Percentiles rank a stretch among this genome's conserved stretches.
These are phyloP conservation scores for Phyllopteryx taeniolatus DNA, from an alignment of 2,113 vertebrate genomes.

Conservation along the genomic window DNA sequence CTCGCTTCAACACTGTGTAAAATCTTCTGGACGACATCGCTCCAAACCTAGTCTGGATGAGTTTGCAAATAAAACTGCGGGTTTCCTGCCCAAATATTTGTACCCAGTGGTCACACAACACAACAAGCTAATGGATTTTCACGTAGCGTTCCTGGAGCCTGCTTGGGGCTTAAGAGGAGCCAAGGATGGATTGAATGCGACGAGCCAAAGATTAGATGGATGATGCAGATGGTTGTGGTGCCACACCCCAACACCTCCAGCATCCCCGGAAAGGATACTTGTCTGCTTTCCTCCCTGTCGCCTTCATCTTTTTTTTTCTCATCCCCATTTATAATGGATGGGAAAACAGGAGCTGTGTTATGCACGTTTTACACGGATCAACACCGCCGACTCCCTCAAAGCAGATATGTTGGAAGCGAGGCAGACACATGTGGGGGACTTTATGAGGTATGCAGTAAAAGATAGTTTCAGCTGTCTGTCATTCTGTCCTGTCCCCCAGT, in stretches of 20 bases:
- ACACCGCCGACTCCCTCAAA: slow-evolving; percentile 47
- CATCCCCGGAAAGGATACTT: slow-evolving; percentile 12
- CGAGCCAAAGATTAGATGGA: slow-evolving; percentile 37
- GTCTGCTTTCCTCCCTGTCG: slow-evolving; percentile 13
- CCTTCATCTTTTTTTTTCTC: slow-evolving; percentile 12
- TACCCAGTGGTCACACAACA: slow-evolving; percentile 20
- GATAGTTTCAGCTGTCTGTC: slow-evolving; percentile 43
- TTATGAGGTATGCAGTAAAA: slow-evolving; percentile 54
- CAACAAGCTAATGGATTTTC: slow-evolving; percentile 40
- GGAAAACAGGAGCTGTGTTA: slow-evolving; percentile 49
- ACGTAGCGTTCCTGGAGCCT: slow-evolving; percentile 25
- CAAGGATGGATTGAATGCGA: slow-evolving; percentile 17
- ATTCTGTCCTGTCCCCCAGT: slow-evolving; percentile 18
- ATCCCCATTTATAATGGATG: slow-evolving; percentile 7
- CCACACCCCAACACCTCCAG: neutral
- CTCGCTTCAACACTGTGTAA: slow-evolving; percentile 11
- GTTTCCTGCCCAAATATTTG: slow-evolving; percentile 10
- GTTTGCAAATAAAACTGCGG: slow-evolving; percentile 15
- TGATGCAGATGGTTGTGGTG: slow-evolving; percentile 37
- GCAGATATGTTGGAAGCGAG: slow-evolving; percentile 33
- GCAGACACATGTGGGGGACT: slow-evolving; percentile 41
- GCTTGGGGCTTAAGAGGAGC: slow-evolving; percentile 27
- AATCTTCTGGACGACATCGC: slow-evolving; percentile 18
- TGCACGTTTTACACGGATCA: slow-evolving; percentile 45
- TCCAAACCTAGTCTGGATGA: slow-evolving; percentile 27